These are phyloP conservation scores for Ceratitis capitata DNA, from an alignment of 1,140 invertebrate species.

Conservation along the genomic window DNA sequence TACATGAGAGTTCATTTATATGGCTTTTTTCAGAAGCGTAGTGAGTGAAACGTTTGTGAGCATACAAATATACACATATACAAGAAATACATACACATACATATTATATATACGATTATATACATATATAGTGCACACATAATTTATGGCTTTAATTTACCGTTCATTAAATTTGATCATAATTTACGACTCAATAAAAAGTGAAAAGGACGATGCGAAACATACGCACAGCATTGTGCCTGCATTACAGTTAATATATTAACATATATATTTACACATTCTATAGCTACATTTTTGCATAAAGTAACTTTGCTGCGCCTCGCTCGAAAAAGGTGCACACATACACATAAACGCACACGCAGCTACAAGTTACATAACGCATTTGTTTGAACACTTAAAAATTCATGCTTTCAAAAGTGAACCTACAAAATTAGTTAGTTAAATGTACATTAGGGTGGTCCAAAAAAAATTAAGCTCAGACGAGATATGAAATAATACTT, in stretches of 20 bases:
- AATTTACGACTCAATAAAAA: conserved; percentile 43
- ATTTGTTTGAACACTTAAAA: too few relatives aligned
- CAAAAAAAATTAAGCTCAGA: too few relatives aligned
- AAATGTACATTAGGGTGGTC: too few relatives aligned
- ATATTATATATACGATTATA: neutral
- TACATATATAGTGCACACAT: neutral
- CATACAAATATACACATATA: neutral
- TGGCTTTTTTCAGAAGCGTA: neutral
- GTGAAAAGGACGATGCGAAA: neutral
- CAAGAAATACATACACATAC: neutral
- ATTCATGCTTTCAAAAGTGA: too few relatives aligned
- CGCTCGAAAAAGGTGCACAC: too few relatives aligned
- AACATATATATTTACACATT: neutral
- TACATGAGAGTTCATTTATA: neutral
- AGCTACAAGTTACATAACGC: too few relatives aligned
- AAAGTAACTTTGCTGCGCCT: too few relatives aligned
- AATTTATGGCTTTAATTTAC: conserved; percentile 43
- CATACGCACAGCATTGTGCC: neutral
- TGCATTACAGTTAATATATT: neutral
- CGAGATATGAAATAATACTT: too few relatives aligned
- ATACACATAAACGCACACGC: too few relatives aligned
- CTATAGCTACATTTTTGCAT: neutral
- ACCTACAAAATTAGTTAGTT: too few relatives aligned
- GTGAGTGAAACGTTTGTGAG: neutral
- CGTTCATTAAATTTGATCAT: conserved; percentile 44